Conservation (phyloP, 2,797 vertebrate genomes). For the Urophycis tenuis region DNA sequence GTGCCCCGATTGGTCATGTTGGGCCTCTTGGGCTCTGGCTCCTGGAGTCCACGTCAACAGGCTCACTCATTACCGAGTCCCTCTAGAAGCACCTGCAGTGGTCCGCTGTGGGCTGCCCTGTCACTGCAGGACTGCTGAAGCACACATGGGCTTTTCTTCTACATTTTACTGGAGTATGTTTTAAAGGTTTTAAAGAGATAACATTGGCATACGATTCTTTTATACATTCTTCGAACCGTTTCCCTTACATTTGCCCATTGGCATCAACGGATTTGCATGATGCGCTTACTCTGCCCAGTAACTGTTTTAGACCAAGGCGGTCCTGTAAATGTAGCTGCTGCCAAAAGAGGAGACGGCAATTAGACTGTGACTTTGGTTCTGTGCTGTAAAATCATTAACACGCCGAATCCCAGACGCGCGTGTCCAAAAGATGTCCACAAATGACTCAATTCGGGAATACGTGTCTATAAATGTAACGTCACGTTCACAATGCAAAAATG, state of each 20-base stretch:
- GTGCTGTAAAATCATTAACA: not conserved
- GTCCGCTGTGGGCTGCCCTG: conserved; percentile 39
- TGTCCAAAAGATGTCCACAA: not conserved
- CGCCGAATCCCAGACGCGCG: not conserved
- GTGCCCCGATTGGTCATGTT: conserved; percentile 41
- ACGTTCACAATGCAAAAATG: not conserved
- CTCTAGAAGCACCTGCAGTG: conserved; percentile 54
- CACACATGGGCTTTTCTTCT: conserved; percentile 36
- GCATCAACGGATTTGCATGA: conserved; percentile 59
- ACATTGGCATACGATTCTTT: conserved; percentile 56
- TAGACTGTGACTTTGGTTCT: not conserved
- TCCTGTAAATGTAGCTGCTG: not conserved
- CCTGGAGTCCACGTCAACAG: conserved; percentile 50
- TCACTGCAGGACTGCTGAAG: conserved; percentile 54
- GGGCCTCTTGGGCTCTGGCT: conserved; percentile 50
- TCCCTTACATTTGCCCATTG: conserved; percentile 52
- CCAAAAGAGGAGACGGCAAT: not conserved
- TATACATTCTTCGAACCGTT: conserved; percentile 43
- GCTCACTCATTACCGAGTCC: conserved; percentile 57
- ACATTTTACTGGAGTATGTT: conserved; percentile 57
- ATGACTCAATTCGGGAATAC: not conserved
- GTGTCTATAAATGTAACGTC: not conserved
- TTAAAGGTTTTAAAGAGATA: conserved; percentile 51
- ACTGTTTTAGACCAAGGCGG: conserved; percentile 17
- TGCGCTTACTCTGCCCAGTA: conserved; percentile 50